A percentile compares a stretch with the other conserved stretches of the same genome.
These are phyloP conservation scores for Periplaneta americana DNA, from an alignment of 1,140 invertebrate species.

Conservation along the genomic window DNA sequence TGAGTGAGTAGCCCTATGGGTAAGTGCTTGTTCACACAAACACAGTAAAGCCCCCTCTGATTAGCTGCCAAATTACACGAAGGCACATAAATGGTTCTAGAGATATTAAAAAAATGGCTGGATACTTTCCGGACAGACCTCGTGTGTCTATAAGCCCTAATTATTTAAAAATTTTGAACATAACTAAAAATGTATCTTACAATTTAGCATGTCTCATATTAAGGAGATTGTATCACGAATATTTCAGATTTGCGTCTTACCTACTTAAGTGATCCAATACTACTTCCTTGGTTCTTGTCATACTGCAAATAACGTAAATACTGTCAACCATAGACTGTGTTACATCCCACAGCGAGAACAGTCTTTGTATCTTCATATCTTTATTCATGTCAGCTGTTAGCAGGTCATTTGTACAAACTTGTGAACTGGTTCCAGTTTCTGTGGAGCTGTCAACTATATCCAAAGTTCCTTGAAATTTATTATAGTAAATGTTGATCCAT, in stretches of 20 bases:
- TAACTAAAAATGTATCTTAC: background rate
- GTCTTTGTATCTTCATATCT: background rate
- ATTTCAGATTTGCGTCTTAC: background rate
- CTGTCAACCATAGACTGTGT: conserved; percentile 10
- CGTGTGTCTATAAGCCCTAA: background rate
- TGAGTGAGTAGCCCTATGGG: too few relatives aligned
- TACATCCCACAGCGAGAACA: background rate
- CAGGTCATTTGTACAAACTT: background rate
- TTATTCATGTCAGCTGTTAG: too few relatives aligned
- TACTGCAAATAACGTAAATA: background rate
- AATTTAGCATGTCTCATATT: too few relatives aligned
- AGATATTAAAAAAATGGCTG: too few relatives aligned
- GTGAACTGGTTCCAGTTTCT: background rate
- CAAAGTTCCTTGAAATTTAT: background rate
- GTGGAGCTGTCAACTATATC: background rate
- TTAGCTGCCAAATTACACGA: background rate
- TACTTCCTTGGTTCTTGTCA: background rate
- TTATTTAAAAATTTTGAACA: background rate
- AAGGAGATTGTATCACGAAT: background rate
- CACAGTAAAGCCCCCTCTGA: background rate
- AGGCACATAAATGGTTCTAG: too few relatives aligned
- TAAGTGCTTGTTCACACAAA: background rate
- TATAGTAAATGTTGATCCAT: background rate
- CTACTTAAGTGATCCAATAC: conserved; percentile 9
- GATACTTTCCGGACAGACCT: too few relatives aligned